Evolutionary conservation across 1,140 invertebrate genomes (phyloP).

Genomic region (Drosophila burlai): DNA sequence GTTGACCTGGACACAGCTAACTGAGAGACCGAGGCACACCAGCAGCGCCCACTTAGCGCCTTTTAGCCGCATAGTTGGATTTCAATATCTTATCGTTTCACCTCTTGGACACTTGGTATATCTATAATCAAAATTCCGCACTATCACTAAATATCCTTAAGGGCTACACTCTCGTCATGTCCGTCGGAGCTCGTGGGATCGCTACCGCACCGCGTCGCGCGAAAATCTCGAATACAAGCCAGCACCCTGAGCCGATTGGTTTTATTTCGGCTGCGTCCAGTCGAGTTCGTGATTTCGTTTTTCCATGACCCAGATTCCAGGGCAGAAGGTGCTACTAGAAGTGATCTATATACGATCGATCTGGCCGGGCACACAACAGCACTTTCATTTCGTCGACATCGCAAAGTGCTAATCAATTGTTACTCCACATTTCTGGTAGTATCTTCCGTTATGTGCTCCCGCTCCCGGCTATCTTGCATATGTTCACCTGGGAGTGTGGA

Average conservation of each 20-base stretch:
- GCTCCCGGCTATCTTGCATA: constrained; percentile 4
- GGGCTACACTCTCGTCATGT: constrained; percentile 53
- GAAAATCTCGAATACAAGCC: constrained; percentile 57
- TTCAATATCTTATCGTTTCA: constrained; percentile 8
- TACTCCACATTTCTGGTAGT: constrained; percentile 69
- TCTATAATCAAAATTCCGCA: background rate
- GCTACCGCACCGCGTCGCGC: constrained; percentile 48
- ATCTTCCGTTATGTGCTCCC: constrained; percentile 62
- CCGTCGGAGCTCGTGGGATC: constrained; percentile 33
- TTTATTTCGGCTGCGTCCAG: constrained; percentile 52
- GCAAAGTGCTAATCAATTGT: constrained; percentile 74
- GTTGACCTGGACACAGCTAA: constrained; percentile 18
- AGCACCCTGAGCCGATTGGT: constrained; percentile 42
- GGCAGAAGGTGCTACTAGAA: constrained; percentile 75
- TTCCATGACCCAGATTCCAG: constrained; percentile 68
- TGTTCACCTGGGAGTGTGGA: background rate
- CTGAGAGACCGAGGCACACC: constrained; percentile 25
- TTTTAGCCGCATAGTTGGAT: constrained; percentile 37
- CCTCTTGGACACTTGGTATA: constrained; percentile 33
- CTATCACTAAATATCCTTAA: constrained; percentile 20
- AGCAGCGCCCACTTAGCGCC: constrained; percentile 46
- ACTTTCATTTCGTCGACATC: constrained; percentile 75
- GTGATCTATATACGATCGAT: constrained; percentile 64
- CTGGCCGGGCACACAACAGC: constrained; percentile 45
- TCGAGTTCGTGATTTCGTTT: constrained; percentile 68